Percentiles rank a stretch among this genome's conserved stretches.
phyloP scores from a whole-genome alignment of 2,113 vertebrate genomes.

The Etheostoma spectabile region DNA sequence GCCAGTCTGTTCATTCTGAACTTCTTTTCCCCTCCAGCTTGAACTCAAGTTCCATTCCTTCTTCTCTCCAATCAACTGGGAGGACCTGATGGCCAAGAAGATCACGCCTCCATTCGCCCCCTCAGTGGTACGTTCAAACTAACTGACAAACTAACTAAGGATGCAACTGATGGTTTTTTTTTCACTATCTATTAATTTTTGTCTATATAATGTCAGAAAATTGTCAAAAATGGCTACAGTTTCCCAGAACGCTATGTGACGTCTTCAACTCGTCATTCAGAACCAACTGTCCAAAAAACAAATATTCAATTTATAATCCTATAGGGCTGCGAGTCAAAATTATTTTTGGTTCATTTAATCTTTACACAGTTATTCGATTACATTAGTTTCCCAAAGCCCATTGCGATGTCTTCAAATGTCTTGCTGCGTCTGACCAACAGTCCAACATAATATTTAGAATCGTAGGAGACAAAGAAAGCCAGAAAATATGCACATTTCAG shows the following conservation, averaged over 20 bases:
- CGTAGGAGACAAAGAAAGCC: neutral
- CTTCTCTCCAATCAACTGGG: conserved; percentile 88
- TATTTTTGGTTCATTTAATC: no score
- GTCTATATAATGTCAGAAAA: neutral
- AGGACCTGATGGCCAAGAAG: conserved; percentile 87
- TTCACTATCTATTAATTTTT: neutral
- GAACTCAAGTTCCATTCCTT: conserved; percentile 85
- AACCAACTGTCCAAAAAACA: neutral
- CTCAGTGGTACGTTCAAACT: conserved; percentile 80
- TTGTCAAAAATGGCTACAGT: neutral
- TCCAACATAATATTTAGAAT: neutral
- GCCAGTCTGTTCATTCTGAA: neutral
- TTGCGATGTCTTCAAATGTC: neutral
- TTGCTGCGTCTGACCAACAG: neutral
- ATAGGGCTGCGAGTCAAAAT: neutral
- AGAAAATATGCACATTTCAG: neutral
- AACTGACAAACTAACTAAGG: neutral
- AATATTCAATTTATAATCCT: neutral
- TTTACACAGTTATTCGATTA: no score
- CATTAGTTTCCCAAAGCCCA: neutral
- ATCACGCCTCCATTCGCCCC: conserved; percentile 84
- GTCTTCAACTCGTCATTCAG: neutral
- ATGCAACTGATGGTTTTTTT: neutral
- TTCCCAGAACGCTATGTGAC: neutral
- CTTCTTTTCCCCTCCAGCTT: conserved; percentile 71